phyloP scores from a whole-genome alignment of 2,888 invertebrate species.

The Abrostola triplasia region DNA sequence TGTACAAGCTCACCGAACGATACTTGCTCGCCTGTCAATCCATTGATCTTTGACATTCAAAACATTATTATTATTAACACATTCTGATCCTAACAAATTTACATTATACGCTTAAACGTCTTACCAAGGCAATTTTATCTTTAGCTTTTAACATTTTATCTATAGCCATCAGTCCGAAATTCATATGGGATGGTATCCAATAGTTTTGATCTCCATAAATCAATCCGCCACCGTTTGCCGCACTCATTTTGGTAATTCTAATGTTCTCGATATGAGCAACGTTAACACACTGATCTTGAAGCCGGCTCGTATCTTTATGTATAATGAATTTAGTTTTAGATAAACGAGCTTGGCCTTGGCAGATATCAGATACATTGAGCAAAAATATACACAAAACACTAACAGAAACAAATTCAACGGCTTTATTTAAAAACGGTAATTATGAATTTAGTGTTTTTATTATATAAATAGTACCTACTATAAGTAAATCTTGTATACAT shows the following conservation, averaged over 20 bases:
- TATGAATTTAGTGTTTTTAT: no score
- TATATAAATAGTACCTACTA: no score
- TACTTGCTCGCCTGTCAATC: constrained; percentile 63
- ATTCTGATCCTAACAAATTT: neutral
- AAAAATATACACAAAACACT: no score
- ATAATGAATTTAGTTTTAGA: constrained; percentile 1
- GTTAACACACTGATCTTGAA: constrained; percentile 7
- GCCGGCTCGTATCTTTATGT: constrained; percentile 7
- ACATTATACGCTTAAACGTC: constrained; percentile 23
- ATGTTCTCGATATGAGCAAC: constrained; percentile 10
- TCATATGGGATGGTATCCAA: constrained; percentile 67
- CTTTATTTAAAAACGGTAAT: no score
- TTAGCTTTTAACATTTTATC: constrained; percentile 62
- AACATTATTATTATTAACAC: constrained; percentile 22
- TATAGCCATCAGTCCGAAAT: constrained; percentile 68
- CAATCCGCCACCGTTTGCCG: constrained; percentile 44
- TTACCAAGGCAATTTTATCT: constrained; percentile 71
- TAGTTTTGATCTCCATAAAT: constrained; percentile 64
- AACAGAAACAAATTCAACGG: no score
- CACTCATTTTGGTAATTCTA: constrained; percentile 24
- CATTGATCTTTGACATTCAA: constrained; percentile 59
- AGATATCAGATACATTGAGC: constrained; percentile 20
- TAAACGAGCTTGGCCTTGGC: constrained; percentile 20
- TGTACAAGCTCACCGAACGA: constrained; percentile 66
- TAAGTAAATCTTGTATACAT: no score